Evolutionary conservation across 2,888 invertebrate genomes (phyloP).

Genomic region (Pyrgus malvae): DNA sequence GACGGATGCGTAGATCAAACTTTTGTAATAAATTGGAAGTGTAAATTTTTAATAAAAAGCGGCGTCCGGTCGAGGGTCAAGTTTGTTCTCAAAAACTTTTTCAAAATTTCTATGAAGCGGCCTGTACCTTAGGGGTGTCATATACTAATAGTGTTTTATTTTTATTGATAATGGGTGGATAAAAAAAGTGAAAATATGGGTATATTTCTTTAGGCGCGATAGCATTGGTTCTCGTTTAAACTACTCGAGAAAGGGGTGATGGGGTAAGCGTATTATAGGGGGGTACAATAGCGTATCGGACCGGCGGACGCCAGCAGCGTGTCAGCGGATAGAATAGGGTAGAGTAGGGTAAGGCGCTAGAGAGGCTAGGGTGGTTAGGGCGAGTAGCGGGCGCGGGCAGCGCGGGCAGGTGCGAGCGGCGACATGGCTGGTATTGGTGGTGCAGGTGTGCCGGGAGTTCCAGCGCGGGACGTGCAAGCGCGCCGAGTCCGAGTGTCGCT

Average conservation of each 20-base stretch:
- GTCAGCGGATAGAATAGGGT: constrained; percentile 21
- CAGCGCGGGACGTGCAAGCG: constrained; percentile 99
- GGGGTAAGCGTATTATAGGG: background rate
- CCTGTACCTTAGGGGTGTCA: too few species aligned
- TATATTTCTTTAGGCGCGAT: too few species aligned
- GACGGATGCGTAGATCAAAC: constrained; percentile 71
- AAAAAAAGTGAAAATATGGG: too few species aligned
- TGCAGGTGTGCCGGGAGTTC: constrained; percentile 99
- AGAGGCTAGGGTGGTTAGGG: constrained; percentile 25
- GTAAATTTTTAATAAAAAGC: constrained; percentile 45
- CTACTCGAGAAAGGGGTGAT: too few species aligned
- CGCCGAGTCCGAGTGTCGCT: constrained; percentile 98
- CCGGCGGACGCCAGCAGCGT: background rate
- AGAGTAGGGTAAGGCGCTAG: constrained; percentile 36
- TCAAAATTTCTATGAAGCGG: constrained; percentile 3
- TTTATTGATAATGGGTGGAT: too few species aligned
- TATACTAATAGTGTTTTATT: too few species aligned
- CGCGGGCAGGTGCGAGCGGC: constrained; percentile 44
- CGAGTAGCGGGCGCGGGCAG: constrained; percentile 33
- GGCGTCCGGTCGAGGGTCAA: constrained; percentile 68
- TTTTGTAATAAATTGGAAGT: constrained; percentile 18
- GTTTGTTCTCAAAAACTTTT: background rate
- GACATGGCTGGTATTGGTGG: constrained; percentile 74
- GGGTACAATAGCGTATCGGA: background rate
- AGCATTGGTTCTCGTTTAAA: too few species aligned